These are phyloP conservation scores for Molossus alvarezi DNA, from an alignment of 2,797 vertebrate species.

Conservation along the genomic window DNA sequence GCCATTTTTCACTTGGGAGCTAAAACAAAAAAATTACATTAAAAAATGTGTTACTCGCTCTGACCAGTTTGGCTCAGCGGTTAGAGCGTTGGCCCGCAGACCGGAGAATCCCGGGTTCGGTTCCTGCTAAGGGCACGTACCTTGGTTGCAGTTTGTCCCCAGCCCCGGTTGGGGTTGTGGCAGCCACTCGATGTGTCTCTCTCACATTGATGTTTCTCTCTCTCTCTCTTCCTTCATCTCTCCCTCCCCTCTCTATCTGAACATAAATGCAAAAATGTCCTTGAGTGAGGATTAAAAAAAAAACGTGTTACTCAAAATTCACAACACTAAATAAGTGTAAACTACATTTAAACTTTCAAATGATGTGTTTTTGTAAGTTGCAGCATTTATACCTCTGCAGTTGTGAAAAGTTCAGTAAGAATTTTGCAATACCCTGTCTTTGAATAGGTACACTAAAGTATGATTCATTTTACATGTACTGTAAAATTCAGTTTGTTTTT, in stretches of 20 bases:
- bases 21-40: background rate
- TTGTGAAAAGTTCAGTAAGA: background rate
- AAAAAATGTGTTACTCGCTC: too few species aligned
- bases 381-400: background rate
- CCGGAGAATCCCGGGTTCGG: too few species aligned
- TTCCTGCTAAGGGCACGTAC: too few species aligned
- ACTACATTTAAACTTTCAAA: constrained; percentile 48
- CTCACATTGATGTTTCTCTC: too few species aligned
- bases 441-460: background rate
- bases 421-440: background rate
- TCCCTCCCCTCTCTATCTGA: too few species aligned
- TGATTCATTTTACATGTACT: background rate
- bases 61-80: too few species aligned
- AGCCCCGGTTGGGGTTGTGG: too few species aligned
- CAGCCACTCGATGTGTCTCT: too few species aligned
- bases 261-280: too few species aligned
- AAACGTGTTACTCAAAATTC: background rate
- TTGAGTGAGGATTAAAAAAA: background rate
- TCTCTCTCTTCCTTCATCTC: too few species aligned
- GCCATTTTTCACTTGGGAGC: constrained; percentile 8
- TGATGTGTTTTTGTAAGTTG: constrained; percentile 16
- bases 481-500: constrained; percentile 35
- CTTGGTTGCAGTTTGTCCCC: too few species aligned
- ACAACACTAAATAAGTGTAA: background rate
- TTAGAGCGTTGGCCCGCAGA: too few species aligned